Evolutionary conservation across 2,888 invertebrate genomes (phyloP), one percentile per base, ranked within the genome.

Genomic region (Eurytoma californica): DNA sequence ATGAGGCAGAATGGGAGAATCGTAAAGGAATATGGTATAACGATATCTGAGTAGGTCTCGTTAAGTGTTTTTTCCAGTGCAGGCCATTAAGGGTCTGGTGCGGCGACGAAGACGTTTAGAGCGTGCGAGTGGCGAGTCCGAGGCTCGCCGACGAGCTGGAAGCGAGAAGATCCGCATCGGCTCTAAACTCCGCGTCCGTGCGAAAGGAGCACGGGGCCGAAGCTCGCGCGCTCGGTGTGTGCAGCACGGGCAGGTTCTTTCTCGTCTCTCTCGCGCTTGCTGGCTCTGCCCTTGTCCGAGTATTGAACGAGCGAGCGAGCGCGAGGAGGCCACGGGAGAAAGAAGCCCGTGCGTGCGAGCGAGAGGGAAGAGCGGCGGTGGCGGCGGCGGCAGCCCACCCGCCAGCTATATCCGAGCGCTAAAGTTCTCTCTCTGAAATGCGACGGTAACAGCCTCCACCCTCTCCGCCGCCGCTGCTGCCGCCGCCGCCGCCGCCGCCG

Each of bases 371-470:
- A 78, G 79, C 75, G 76, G 75, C 80, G 68, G 57, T 72, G 24
- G 24, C 80, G 68, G 57, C 74, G 78, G 83, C 84, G 86, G 85
- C 75, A 74, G 84, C 84, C 84, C 82, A 81, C 78, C 81, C 80
- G 77, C 82, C 85, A 80, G 84, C 86, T 84, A 83, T 86, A 84
- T 84, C 83, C 84, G 82, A 86, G 83, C 85, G 86, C 85, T 84
- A 86, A 86, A 86, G 86, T 88, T 85, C 87, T 86, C 87, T 86
- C 87, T 88, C 63, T 39, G 86, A 88, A 88, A 88, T 85, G 87
- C 87, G 87, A 88, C 86, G 86, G 87, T 86, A 86, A 86, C 85
- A 85, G 86, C 61, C 81, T 81, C 77, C 77, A 79, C 79, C 79
- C 67, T 67, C 49, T 72, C 65, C 73, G 70, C 60, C 67, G 55